A percentile compares a stretch with the other conserved stretches of the same genome.
Conservation (phyloP, 2,113 vertebrate genomes). For the Neofelis nebulosa region DNA sequence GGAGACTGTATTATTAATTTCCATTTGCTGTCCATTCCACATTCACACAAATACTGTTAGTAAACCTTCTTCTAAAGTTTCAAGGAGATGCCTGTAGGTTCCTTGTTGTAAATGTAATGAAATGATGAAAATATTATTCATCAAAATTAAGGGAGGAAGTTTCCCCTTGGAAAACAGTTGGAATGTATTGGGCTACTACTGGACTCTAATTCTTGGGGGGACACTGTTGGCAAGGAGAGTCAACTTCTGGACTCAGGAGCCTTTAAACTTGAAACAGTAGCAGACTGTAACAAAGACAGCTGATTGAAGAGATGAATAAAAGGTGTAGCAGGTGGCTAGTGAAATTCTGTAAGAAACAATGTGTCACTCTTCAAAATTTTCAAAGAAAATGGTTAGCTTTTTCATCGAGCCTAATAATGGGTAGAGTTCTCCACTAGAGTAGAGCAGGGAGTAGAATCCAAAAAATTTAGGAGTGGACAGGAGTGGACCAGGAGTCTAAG, state of each 20-base stretch:
- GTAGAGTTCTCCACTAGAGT: not conserved
- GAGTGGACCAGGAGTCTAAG: not conserved
- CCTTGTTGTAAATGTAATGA: not conserved
- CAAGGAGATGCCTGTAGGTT: not conserved
- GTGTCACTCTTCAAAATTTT: not conserved
- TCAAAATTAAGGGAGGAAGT: not conserved
- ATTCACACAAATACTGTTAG: not conserved
- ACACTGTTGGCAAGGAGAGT: not conserved
- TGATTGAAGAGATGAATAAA: not conserved
- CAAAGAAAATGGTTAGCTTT: not conserved
- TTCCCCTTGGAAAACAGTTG: not conserved
- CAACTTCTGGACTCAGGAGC: not conserved
- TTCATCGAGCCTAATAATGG: not conserved
- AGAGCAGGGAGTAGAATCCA: not conserved
- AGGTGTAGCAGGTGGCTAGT: not conserved
- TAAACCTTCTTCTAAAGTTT: not conserved
- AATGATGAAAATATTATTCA: conserved; percentile 1
- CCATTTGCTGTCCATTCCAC: not conserved
- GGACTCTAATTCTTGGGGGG: not conserved
- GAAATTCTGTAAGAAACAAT: not conserved
- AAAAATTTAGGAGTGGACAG: not conserved
- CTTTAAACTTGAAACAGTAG: not conserved
- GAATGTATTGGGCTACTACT: not conserved
- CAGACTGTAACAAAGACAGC: not conserved
- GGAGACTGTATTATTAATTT: not conserved